These are phyloP conservation scores for Indicator maculatus DNA, from an alignment of 2,113 vertebrate species.

Conservation along the genomic window DNA sequence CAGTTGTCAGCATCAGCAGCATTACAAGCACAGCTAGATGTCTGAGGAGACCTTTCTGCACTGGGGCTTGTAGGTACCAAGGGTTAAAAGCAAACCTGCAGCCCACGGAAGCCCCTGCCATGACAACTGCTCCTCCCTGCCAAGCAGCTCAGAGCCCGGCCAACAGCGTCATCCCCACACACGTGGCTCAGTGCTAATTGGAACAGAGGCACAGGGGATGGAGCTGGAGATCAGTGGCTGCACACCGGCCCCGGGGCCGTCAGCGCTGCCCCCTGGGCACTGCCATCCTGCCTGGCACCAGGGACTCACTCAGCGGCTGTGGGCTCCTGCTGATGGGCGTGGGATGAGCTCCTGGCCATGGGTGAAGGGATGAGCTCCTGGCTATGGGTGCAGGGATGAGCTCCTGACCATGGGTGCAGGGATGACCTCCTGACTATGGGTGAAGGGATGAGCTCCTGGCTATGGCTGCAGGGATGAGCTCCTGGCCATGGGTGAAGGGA, in stretches of 20 bases:
- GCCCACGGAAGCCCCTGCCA: background rate
- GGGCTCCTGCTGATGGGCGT: rapidly evolving
- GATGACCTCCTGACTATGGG: too few relatives aligned
- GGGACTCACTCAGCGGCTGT: rapidly evolving
- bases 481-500: too few relatives aligned
- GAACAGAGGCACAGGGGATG: background rate
- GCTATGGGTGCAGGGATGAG: too few relatives aligned
- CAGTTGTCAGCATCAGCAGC: background rate
- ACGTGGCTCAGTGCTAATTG: background rate
- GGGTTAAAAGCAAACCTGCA: background rate
- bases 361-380: too few relatives aligned
- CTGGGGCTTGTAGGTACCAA: rapidly evolving
- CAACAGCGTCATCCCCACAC: background rate
- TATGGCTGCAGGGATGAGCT: too few relatives aligned
- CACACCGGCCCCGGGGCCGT: rapidly evolving
- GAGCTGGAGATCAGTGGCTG: rapidly evolving
- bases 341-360: background rate
- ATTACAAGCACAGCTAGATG: background rate
- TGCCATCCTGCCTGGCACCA: rapidly evolving
- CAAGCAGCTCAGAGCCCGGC: background rate
- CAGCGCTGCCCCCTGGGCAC: rapidly evolving
- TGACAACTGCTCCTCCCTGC: background rate
- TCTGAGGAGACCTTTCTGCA: background rate
- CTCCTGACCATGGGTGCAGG: too few relatives aligned
- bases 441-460: too few relatives aligned